Percentiles rank a stretch among this genome's conserved stretches.
These are phyloP conservation scores for Choloepus hoffmanni DNA, from an alignment of 2,113 vertebrate genomes.

Conservation along the genomic window DNA sequence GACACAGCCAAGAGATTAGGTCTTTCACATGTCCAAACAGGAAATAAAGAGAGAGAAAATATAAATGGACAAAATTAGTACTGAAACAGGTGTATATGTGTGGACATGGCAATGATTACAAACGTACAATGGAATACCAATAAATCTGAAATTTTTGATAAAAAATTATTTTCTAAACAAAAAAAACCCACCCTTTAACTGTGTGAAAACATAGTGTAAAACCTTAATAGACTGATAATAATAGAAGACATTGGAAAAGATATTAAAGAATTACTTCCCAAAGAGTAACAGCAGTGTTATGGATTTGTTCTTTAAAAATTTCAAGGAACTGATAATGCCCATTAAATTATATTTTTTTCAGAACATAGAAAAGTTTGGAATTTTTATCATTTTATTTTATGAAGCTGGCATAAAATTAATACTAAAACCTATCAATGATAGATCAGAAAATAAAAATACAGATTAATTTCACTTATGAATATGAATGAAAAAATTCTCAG, in stretches of 20 bases:
- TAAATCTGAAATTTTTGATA: constrained; percentile 24
- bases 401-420: background rate
- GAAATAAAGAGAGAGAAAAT: background rate
- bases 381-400: constrained; percentile 35
- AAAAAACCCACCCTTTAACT: background rate
- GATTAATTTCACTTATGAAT: constrained; percentile 54
- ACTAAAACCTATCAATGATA: background rate
- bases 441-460: constrained; percentile 57
- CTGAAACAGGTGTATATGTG: background rate
- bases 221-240: background rate
- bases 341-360: background rate
- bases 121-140: background rate
- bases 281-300: background rate
- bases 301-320: constrained; percentile 51
- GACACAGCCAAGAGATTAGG: background rate
- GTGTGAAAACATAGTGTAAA: background rate
- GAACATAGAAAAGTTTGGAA: background rate
- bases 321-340: background rate
- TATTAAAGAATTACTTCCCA: constrained; percentile 54
- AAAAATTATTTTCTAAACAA: background rate
- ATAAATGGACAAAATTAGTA: constrained; percentile 39
- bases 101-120: background rate
- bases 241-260: background rate
- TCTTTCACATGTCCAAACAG: background rate
- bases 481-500: constrained; percentile 8